A percentile compares a stretch with the other conserved stretches of the same genome.
Conservation (phyloP, 2,797 vertebrate species). For the Sylvilagus floridanus region DNA sequence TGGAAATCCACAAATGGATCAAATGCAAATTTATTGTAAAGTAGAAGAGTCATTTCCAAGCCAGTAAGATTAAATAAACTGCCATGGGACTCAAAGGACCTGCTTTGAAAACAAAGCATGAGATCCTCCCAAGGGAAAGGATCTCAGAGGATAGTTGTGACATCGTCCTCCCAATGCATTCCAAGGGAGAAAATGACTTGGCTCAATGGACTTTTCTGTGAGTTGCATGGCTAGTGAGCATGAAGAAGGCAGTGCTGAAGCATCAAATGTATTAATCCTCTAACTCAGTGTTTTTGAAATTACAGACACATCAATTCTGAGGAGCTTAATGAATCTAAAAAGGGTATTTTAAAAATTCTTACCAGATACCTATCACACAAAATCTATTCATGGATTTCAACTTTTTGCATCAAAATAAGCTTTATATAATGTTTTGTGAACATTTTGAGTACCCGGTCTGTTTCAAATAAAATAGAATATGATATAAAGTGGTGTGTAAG, state of each 20-base stretch:
- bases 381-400: too few relatives aligned
- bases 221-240: too few relatives aligned
- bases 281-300: not conserved
- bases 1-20: not conserved
- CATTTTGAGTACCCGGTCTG: too few relatives aligned
- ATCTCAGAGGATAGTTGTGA: not conserved
- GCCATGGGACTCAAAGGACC: too few relatives aligned
- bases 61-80: not conserved
- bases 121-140: not conserved
- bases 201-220: not conserved
- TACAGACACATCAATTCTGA: not conserved
- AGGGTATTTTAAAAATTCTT: too few relatives aligned
- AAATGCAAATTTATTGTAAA: not conserved
- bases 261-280: not conserved
- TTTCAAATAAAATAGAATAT: not conserved
- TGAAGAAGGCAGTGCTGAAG: not conserved
- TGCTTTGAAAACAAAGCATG: not conserved
- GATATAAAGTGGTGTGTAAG: not conserved
- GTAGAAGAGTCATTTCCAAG: not conserved
- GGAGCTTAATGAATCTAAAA: not conserved
- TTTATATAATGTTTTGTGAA: too few relatives aligned
- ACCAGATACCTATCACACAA: too few relatives aligned
- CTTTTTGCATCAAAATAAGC: not conserved
- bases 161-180: not conserved
- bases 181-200: not conserved